Percentiles rank a stretch among this genome's conserved stretches.
Evolutionary conservation across 2,797 vertebrate species (phyloP).

Genomic region (Alexandromys oeconomus): DNA sequence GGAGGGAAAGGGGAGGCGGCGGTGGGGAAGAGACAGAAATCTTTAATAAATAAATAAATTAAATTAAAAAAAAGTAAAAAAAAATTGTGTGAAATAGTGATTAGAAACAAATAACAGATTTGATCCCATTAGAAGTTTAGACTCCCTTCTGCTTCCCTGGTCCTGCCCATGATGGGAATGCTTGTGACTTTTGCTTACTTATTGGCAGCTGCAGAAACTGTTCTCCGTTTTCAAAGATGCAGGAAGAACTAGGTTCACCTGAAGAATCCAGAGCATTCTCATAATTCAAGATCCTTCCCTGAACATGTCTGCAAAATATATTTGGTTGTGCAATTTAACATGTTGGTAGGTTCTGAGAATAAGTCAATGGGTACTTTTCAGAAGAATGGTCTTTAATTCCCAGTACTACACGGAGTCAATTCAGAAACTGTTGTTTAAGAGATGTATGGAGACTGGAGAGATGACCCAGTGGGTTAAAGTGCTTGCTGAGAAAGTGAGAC

Average conservation of each 20-base stretch:
- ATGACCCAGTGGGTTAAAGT: background rate
- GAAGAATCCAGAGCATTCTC: background rate
- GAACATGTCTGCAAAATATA: background rate
- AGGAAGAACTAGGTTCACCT: background rate
- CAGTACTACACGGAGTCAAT: background rate
- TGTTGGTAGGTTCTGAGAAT: background rate
- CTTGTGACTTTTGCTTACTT: background rate
- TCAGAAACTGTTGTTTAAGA: constrained; percentile 20
- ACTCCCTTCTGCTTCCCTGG: background rate
- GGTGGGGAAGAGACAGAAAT: too few relatives aligned
- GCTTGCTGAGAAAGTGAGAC: background rate
- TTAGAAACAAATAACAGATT: background rate
- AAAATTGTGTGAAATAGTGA: background rate
- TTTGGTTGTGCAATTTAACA: background rate
- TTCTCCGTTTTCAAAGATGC: background rate
- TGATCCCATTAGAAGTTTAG: background rate
- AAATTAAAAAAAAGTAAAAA: too few relatives aligned
- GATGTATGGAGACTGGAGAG: background rate
- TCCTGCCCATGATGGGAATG: background rate
- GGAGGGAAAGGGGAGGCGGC: too few relatives aligned
- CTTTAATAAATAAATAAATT: too few relatives aligned
- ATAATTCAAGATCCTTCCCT: background rate
- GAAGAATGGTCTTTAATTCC: background rate
- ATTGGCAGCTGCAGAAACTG: background rate
- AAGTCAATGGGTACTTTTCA: background rate